phyloP scores from a whole-genome alignment of 2,797 vertebrate species.

The Gephyroberyx darwinii region DNA sequence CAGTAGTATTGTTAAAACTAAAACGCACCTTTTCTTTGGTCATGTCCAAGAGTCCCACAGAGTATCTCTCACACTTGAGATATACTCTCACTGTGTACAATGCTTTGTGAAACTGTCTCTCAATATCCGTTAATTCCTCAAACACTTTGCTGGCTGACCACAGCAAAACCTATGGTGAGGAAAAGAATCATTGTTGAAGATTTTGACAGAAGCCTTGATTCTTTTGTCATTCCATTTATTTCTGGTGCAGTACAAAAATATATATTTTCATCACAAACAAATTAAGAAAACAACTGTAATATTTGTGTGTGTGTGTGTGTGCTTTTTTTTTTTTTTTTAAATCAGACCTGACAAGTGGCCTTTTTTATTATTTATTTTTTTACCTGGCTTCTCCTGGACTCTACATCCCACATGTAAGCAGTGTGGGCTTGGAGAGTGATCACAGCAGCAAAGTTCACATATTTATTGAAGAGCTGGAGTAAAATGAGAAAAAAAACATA shows the following conservation, averaged over 20 bases:
- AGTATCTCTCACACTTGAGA: conserved; percentile 92
- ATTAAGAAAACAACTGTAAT: not conserved
- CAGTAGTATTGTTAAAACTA: not conserved
- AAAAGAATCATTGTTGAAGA: not conserved
- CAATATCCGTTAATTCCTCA: conserved; percentile 94
- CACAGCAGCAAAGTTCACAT: conserved; percentile 84
- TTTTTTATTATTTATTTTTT: conserved; percentile 18
- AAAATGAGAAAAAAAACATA: conserved; percentile 5
- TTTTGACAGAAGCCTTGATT: not conserved
- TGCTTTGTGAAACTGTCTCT: conserved; percentile 96
- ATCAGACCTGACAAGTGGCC: not conserved
- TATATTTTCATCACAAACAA: not conserved
- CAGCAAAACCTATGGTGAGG: conserved; percentile 84
- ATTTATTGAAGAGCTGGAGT: conserved; percentile 89
- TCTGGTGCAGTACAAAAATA: not conserved
- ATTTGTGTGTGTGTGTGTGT: not conserved
- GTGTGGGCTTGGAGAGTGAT: conserved; percentile 80
- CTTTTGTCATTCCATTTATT: not conserved
- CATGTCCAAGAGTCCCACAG: conserved; percentile 93
- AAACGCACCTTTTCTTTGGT: conserved; percentile 89
- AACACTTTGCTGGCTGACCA: conserved; percentile 96
- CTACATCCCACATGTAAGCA: conserved; percentile 85
- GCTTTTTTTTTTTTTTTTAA: not conserved
- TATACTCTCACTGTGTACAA: conserved; percentile 90
- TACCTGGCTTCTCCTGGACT: conserved; percentile 93